Evolutionary conservation across 2,113 vertebrate genomes (phyloP), one percentile per base, ranked within the genome.

Genomic region (Charadrius vociferus): DNA sequence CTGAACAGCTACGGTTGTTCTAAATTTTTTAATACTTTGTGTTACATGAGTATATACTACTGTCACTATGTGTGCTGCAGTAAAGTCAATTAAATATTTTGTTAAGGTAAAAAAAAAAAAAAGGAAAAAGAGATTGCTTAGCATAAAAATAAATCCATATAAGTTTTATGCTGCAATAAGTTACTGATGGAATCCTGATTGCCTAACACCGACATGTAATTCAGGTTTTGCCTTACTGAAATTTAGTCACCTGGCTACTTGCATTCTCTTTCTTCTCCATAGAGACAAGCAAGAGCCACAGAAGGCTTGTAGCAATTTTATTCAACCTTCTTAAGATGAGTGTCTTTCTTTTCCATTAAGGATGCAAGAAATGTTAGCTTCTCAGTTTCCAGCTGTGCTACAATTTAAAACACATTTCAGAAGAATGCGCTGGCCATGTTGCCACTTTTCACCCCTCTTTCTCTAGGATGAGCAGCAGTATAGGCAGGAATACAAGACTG

Each of bases 271-370:
- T 83, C 50, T 61, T 86, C 45, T 75, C 32, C 11, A 21, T 0
- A 30, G 27, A 86, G 47, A 37, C 10, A 30, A 81, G 47, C 18
- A 49, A 78, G 23, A 70, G n/a, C 9, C 27, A 53, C 9, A 82
- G 36, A 86, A 68, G 0, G 0, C 14, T 43, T 34, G 2, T 26
- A 74, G 13, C 22, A 34, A 74, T 12, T 65, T 73, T 58, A 49
- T 84, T 66, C 12, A 93, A 49, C 9, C 27, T 66, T 62, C 20
- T 88, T 80, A 61, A 52, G 47, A 30, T n/a, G 5, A 53, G 7
- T n/a, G 43, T 41, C n/a, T 88, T 23, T 75, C 32, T 83, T 81
- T 81, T 62, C 50, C 26, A 45, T 84, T 58, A 74, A 80, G 30
- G 30, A 58, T 81, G 41, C 5, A 78, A 45, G 15, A 81, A 74